A percentile compares a stretch with the other conserved stretches of the same genome.
These are phyloP conservation scores for Microctonus hyperodae DNA, from an alignment of 2,888 invertebrate species.

Conservation along the genomic window DNA sequence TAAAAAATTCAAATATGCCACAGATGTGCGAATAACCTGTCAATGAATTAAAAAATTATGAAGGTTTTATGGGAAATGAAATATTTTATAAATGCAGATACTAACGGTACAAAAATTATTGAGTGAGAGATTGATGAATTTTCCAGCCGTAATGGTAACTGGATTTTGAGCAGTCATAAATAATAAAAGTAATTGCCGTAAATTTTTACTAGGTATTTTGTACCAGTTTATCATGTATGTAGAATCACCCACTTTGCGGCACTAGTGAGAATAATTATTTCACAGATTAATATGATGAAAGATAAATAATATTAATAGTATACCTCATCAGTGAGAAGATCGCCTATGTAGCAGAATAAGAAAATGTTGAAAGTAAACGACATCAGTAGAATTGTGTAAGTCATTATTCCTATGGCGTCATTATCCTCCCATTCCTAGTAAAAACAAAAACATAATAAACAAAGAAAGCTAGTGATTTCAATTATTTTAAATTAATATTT, in stretches of 20 bases:
- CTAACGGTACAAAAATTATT: conserved; percentile 48
- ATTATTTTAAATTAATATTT: conserved; percentile 1
- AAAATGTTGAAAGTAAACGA: conserved; percentile 43
- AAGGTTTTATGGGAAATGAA: too few relatives aligned
- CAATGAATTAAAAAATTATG: background rate
- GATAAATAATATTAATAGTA: background rate
- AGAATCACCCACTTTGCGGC: conserved; percentile 42
- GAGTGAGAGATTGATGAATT: conserved; percentile 46
- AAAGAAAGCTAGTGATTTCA: background rate
- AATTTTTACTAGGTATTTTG: conserved; percentile 37
- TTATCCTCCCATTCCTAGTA: conserved; percentile 35
- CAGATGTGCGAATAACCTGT: background rate
- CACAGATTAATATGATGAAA: background rate
- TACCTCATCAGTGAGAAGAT: conserved; percentile 51
- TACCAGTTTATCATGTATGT: conserved; percentile 49
- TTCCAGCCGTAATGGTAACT: conserved; percentile 45
- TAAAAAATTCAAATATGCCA: conserved; percentile 13
- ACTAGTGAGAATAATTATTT: conserved; percentile 32
- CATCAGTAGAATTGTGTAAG: conserved; percentile 27
- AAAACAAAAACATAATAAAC: too few relatives aligned
- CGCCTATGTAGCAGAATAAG: conserved; percentile 51
- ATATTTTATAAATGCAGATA: background rate
- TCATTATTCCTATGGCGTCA: conserved; percentile 29
- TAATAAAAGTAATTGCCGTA: conserved; percentile 39
- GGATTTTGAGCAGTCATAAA: conserved; percentile 43